Base-by-base conservation (phyloP, 2,113 vertebrate species). In the Macquaria australasica region DNA sequence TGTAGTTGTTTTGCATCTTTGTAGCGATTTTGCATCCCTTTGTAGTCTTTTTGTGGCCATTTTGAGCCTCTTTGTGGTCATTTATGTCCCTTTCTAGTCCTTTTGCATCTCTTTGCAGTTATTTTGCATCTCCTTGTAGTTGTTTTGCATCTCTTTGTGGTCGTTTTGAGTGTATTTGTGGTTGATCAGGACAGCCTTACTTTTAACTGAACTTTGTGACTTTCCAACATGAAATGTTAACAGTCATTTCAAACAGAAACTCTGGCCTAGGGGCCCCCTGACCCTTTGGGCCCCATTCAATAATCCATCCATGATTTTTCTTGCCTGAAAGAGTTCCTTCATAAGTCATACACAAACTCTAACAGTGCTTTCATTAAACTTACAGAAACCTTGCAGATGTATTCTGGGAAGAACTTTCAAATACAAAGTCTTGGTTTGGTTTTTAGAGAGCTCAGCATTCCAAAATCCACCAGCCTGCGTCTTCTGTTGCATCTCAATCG, bases 401-500 rank as follows among this genome's bases (percentile, higher is more conserved):
- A 14, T 28, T 39, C 9, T 20, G 18, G 23, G 15, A 34, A 12
- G 6, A 31, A 31, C 25, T 58, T 0, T 25, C 28, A 15, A 20
- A 16, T 43, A 58, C 2, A 45, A 53, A 51, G 23, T 58, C 20
- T 15, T 48, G 51, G 16, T 66, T 50, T 45, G 28, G n/a, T 72
- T 83, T 67, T 11, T 12, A 53, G 11, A 48, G 55, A 0, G 53
- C 3, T 37, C 41, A 3, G 63, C 71, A 21, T 58, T 82, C 60
- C 25, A 34, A n/a, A 23, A 18, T 31, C 25, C 76, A 43, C 31
- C 43, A 7, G 45, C 51, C 58, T 2, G 0, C 0, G 0, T 72
- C 48, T 85, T 68, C 79, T 86, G 73, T 2, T 70, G 8, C 15
- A 21, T 84, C 58, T 88, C 87, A 20, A 55, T 84, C 89, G 89